These are phyloP conservation scores for Ambastaia sidthimunki DNA, from an alignment of 2,797 vertebrate genomes.

Conservation along the genomic window DNA sequence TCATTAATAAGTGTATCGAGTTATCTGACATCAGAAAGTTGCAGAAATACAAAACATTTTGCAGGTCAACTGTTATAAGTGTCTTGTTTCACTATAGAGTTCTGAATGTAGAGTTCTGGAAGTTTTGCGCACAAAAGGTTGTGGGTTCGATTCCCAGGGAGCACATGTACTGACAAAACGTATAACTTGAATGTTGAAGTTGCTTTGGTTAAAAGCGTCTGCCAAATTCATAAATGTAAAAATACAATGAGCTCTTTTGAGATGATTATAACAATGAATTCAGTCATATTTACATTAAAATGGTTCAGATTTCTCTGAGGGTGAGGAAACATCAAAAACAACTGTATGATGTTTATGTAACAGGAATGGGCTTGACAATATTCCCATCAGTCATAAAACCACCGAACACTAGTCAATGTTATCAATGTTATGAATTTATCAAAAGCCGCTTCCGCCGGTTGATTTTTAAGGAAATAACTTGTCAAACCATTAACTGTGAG, in stretches of 20 bases:
- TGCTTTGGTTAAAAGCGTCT: no score
- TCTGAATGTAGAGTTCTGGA: background rate
- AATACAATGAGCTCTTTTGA: no score
- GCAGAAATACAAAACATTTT: background rate
- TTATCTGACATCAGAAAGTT: background rate
- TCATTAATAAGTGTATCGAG: background rate
- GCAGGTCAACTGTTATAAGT: background rate
- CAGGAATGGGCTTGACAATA: background rate
- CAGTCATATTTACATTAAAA: background rate
- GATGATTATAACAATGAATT: background rate
- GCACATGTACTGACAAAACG: no score
- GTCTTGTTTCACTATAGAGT: background rate
- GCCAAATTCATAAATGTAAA: no score
- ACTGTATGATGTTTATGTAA: background rate
- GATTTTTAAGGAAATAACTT: constrained; percentile 56
- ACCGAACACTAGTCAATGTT: background rate
- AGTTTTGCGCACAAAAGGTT: background rate
- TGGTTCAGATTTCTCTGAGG: background rate
- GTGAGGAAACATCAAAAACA: background rate
- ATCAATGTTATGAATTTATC: constrained; percentile 46
- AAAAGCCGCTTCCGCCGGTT: constrained; percentile 52
- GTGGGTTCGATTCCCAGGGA: no score
- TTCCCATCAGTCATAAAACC: background rate
- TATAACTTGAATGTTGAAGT: no score
- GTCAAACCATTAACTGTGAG: constrained; percentile 41